Base-by-base conservation (phyloP, 2,888 invertebrate genomes). In the Aphodius sticticus region DNA sequence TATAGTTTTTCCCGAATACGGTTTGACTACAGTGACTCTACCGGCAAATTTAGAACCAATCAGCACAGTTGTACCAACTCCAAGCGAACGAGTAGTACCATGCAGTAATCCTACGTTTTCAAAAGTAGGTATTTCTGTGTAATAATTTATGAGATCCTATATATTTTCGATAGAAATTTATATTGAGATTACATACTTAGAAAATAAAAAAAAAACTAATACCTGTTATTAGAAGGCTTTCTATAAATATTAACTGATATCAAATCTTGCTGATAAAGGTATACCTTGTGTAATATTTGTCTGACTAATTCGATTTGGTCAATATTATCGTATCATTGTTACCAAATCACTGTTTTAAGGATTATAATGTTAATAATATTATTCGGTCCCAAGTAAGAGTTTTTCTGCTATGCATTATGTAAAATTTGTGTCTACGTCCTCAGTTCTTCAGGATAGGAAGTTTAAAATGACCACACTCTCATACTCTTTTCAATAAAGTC, bases 1-100 rank as follows among this genome's bases (percentile, higher is more conserved):
- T 16, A 90, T 96, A 7, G 93, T 96, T 0, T 96, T 96, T 85
- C 96, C 96, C 0, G 96, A 96, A 87, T 86, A 84, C 76, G 85
- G 84, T 26, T 81, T 85, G 37, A 85, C 84, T 87, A 6, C 89
- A 4, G 16, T 70, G 5, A 70, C 69, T 53, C 75, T 80, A n/a
- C 80, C 80, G 6, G 71, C 80, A 9, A 70, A 83, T 71, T 74
- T 84, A 26, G 69, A 53, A 35, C 78, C 70, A 35, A 78, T 82
- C 69, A 81, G 82, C 36, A 82, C 80, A n/a, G 76, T 77, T 36
- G 80, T 84, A 15, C 83, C 83, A 2, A 79, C 81, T 76, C 79
- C 79, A 9, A 26, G 69, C n/a, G 16, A 16, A 15, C 15, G 15
- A 14, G 76, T 80, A 6, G 79, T 81, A 69, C 84, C 84, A 6